Evolutionary conservation across 2,797 vertebrate genomes (phyloP).

Genomic region (Somateria mollissima): DNA sequence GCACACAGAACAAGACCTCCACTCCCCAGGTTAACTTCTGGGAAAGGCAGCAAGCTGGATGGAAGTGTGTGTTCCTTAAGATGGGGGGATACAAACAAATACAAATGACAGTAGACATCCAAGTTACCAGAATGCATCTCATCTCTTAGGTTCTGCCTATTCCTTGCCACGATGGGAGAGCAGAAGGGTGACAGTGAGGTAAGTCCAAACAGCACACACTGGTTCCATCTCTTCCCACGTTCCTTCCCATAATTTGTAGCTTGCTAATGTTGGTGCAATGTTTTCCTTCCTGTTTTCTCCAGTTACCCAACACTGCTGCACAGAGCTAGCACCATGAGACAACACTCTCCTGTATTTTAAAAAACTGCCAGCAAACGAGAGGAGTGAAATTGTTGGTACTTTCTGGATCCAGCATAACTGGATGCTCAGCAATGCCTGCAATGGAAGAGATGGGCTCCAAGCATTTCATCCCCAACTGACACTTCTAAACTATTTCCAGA

Average conservation of each 20-base stretch:
- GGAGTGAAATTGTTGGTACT: not conserved
- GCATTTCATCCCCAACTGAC: not conserved
- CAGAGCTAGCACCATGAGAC: not conserved
- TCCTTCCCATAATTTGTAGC: conserved; percentile 5
- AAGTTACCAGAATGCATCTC: not conserved
- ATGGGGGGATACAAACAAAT: not conserved
- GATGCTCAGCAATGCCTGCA: not conserved
- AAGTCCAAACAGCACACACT: not conserved
- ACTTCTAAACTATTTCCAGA: not conserved
- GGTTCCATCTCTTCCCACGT: not conserved
- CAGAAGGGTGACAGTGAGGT: not conserved
- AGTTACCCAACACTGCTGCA: not conserved
- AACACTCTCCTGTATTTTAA: not conserved
- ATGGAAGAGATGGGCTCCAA: not conserved
- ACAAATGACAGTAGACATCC: not conserved
- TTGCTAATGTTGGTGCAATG: not conserved
- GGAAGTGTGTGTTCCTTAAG: not conserved
- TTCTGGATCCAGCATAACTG: not conserved
- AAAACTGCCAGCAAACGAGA: not conserved
- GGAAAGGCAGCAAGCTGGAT: not conserved
- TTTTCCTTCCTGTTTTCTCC: conserved; percentile 41
- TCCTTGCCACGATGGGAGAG: not conserved
- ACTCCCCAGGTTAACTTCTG: not conserved
- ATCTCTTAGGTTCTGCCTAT: not conserved
- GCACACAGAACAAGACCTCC: not conserved